These are phyloP conservation scores for Peromyscus attwateri DNA, from an alignment of 2,797 vertebrate genomes.

Conservation along the genomic window DNA sequence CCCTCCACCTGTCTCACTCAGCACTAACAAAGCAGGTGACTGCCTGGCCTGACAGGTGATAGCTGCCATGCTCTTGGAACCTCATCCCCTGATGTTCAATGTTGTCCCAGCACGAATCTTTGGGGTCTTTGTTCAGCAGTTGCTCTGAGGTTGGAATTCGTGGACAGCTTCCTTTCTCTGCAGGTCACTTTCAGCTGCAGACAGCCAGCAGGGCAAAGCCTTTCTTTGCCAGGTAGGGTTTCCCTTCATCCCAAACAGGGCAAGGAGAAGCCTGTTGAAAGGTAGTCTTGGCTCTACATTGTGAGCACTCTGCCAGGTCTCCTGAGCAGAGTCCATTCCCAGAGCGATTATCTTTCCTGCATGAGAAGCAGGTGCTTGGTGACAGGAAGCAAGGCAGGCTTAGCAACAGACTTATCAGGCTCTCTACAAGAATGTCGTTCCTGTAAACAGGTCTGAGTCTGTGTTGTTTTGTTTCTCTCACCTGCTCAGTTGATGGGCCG, in stretches of 20 bases:
- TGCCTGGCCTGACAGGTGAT: slow-evolving; percentile 75
- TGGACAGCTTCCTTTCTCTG: slow-evolving; percentile 64
- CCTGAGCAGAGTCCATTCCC: slow-evolving; percentile 71
- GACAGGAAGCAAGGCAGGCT: slow-evolving; percentile 72
- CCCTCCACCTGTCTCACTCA: slow-evolving; percentile 36
- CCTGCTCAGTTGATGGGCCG: background rate
- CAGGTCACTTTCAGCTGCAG: slow-evolving; percentile 75
- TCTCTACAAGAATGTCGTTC: slow-evolving; percentile 62
- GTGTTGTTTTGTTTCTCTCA: background rate
- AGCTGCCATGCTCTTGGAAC: slow-evolving; percentile 73
- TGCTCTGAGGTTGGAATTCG: slow-evolving; percentile 79
- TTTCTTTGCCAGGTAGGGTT: slow-evolving; percentile 79
- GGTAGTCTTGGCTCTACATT: slow-evolving; percentile 54
- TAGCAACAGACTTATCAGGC: slow-evolving; percentile 66
- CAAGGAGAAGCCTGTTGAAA: slow-evolving; percentile 76
- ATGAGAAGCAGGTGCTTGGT: slow-evolving; percentile 60
- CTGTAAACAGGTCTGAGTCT: slow-evolving; percentile 66
- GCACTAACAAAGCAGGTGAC: slow-evolving; percentile 62
- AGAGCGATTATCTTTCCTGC: slow-evolving; percentile 81
- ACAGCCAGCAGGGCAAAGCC: slow-evolving; percentile 68
- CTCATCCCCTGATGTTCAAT: slow-evolving; percentile 80
- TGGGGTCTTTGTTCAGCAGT: slow-evolving; percentile 87
- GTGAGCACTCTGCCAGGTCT: slow-evolving; percentile 64
- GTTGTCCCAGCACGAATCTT: slow-evolving; percentile 85
- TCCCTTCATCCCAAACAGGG: slow-evolving; percentile 68